Evolutionary conservation across 2,113 vertebrate genomes (phyloP), one percentile per base, ranked within the genome.

Genomic region (Xiphophorus hellerii): DNA sequence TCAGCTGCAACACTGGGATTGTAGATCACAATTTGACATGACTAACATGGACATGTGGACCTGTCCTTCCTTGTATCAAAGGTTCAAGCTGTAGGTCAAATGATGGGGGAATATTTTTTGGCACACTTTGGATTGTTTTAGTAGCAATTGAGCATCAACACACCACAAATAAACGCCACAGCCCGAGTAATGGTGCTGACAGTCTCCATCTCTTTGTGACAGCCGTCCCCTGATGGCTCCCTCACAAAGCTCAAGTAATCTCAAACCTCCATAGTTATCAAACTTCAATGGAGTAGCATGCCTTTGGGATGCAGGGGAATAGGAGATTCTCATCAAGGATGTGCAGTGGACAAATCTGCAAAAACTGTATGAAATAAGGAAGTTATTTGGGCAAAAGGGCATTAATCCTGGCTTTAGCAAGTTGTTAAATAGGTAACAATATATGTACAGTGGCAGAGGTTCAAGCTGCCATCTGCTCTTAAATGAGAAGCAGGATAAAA

Each of bases 401-500:
- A 58, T 58, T 9, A 7, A 58, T 58, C 44, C 44, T 48, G 14
- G 44, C 20, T 5, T 48, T 7, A 20, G 17, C 48, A 54, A 54
- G 48, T 7, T 54, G 20, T 54, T 31, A 30, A 39, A 54, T 66
- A 71, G 15, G 64, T 15, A 25, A 39, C 22, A 10, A 6, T 11
- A n/a, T 25, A 66, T 63, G 71, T 54, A 30, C 37, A 77, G 25
- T 69, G 7, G n/a, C 29, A 30, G 30, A 33, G 51, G 61, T 51
- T 64, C 33, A 48, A 48, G 30, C 66, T 51, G 5, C 42, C 77
- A 79, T 13, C 54, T 74, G 61, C 37, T 67, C 65, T 74, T 76
- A 71, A 77, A 82, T 73, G 25, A 28, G 48, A 15, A 73, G 67
- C 22, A 54, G 69, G 62, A 70, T 81, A 62, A 86, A 82, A 29